Evolutionary conservation across 1,140 invertebrate species (phyloP).

Genomic region (Cyclargus thomasi): DNA sequence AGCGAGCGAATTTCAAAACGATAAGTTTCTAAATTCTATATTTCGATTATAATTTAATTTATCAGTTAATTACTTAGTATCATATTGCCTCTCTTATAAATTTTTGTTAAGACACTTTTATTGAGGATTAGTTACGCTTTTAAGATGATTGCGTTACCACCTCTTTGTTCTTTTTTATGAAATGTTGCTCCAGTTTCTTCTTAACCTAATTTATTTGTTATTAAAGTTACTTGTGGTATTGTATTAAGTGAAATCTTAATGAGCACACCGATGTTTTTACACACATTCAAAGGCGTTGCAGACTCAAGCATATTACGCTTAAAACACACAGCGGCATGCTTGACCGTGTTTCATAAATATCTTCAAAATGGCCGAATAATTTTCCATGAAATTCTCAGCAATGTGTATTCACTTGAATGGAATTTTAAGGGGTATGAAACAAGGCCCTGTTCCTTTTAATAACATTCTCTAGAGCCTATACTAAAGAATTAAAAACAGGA

Average conservation of each 20-base stretch:
- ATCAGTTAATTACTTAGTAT: neutral
- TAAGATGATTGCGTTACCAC: neutral
- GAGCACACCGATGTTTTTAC: constrained; percentile 44
- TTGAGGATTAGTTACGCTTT: too few species aligned
- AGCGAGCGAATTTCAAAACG: neutral
- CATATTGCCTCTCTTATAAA: neutral
- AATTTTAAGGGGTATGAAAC: constrained; percentile 9
- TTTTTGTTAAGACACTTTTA: too few species aligned
- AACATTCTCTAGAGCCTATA: constrained; percentile 9
- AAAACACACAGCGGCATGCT: constrained; percentile 60
- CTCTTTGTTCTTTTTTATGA: neutral
- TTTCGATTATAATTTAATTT: neutral
- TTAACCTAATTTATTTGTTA: neutral
- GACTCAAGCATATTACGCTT: constrained; percentile 50
- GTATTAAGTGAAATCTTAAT: constrained; percentile 27
- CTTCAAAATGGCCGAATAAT: constrained; percentile 17
- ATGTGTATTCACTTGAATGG: neutral
- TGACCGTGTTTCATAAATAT: constrained; percentile 23
- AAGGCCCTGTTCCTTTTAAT: constrained; percentile 14
- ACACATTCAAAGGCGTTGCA: constrained; percentile 61
- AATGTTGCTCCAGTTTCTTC: neutral
- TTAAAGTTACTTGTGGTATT: constrained; percentile 16
- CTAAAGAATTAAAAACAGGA: constrained; percentile 22
- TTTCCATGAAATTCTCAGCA: constrained; percentile 3
- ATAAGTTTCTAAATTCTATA: neutral